Evolutionary conservation across 2,113 vertebrate genomes (phyloP), one percentile per base, ranked within the genome.

Genomic region (Lethenteron camtschaticum): DNA sequence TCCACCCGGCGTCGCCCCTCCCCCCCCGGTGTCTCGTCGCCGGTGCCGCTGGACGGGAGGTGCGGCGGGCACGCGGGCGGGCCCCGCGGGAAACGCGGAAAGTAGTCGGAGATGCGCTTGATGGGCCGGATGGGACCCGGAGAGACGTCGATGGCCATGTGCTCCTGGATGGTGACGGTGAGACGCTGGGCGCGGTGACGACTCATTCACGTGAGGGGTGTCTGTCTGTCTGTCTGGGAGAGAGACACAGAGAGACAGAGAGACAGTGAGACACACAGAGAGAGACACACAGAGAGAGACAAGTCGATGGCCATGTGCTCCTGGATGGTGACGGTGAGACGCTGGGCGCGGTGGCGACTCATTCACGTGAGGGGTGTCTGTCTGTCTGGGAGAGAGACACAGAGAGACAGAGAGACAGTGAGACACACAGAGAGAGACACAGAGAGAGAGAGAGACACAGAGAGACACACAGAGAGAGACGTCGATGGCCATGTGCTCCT

Each of bases 131-230:
- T 83, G 24, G 82, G 82, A 24, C 82, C 82, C 1, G 82, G 82
- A 66, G 81, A 83, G 3, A 83, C 82, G 74, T 83, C 80, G 2
- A 82, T 82, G 74, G 82, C 81, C 82, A 83, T 83, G 78, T 83
- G 81, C 76, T 83, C 82, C 80, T 82, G 82, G 3, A 63, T 63
- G 59, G 12, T 63, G 75, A 83, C 79, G 75, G 77, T 80, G 71
- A 83, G 59, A 1, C 12, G 59, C 12, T 16, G 59, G 80, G 77
- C 68, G 85, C 82, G 72, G 82, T 74, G 24, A 63, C 69, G 0
- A 63, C 81, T 70, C 81, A 76, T 60, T 95, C 87, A 59, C 89
- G 85, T 73, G 80, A 76, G 70, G 69, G 9, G 72, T n/a, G n/a
- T n/a, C n/a, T n/a, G n/a, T n/a, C n/a, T 41, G 18, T 57, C 56